phyloP scores from a whole-genome alignment of 2,888 invertebrate species.

The Drosophila crucigera region DNA sequence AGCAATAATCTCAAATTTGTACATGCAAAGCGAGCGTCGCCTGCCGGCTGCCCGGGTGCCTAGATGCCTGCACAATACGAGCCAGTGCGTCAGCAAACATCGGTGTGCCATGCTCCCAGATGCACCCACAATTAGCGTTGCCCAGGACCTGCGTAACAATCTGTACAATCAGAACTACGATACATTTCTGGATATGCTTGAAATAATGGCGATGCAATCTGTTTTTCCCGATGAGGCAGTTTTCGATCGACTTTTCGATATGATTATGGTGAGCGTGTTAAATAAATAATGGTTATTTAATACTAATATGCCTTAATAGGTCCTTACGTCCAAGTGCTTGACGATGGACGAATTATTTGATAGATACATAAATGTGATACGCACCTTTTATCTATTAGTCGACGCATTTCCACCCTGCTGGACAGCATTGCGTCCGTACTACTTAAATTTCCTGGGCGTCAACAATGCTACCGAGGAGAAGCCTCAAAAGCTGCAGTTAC shows the following conservation, averaged over 20 bases:
- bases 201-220: constrained; percentile 75
- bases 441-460: constrained; percentile 38
- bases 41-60: constrained; percentile 77
- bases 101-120: constrained; percentile 76
- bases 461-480: constrained; percentile 12
- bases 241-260: constrained; percentile 79
- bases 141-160: constrained; percentile 67
- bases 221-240: constrained; percentile 82
- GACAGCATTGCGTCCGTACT: constrained; percentile 79
- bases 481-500: constrained; percentile 64
- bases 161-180: constrained; percentile 78
- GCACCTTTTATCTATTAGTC: constrained; percentile 75
- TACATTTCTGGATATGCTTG: constrained; percentile 76
- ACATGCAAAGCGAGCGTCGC: constrained; percentile 77
- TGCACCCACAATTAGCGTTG: constrained; percentile 61
- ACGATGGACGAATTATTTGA: constrained; percentile 36
- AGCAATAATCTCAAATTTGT: constrained; percentile 79
- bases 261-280: constrained; percentile 73
- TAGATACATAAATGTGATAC: constrained; percentile 67
- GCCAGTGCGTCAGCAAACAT: constrained; percentile 79
- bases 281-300: not conserved
- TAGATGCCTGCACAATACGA: constrained; percentile 78
- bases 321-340: constrained; percentile 56
- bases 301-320: constrained; percentile 20
- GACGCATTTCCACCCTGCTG: constrained; percentile 84